Percentiles rank a stretch among this genome's conserved stretches.
phyloP scores from a whole-genome alignment of 2,888 invertebrate genomes.

The Bugulina stolonifera region DNA sequence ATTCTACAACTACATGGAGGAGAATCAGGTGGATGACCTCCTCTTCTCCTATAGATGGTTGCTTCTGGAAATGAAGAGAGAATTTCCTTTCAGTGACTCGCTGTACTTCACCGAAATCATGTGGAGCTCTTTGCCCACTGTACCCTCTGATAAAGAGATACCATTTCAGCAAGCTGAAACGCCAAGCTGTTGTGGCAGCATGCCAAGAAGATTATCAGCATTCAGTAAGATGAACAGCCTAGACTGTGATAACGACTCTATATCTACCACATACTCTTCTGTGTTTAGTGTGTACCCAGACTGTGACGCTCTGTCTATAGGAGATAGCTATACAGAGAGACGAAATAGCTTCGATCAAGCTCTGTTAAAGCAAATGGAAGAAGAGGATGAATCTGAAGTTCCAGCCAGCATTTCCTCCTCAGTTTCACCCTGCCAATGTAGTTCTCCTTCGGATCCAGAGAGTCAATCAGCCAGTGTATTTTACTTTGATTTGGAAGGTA shows the following conservation, averaged over 20 bases:
- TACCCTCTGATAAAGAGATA: slow-evolving; percentile 33
- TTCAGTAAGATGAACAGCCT: not conserved
- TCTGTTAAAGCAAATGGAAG: too few species aligned
- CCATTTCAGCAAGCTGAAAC: not conserved
- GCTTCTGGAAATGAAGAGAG: slow-evolving; percentile 90
- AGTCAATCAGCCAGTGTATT: not conserved
- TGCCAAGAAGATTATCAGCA: not conserved
- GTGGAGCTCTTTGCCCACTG: slow-evolving; percentile 85
- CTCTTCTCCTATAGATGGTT: slow-evolving; percentile 96
- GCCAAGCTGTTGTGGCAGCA: not conserved
- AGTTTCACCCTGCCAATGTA: not conserved
- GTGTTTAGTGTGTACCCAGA: not conserved
- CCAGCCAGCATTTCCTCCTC: not conserved
- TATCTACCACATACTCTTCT: not conserved
- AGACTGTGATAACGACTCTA: not conserved
- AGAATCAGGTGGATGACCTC: slow-evolving; percentile 81
- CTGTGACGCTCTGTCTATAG: not conserved
- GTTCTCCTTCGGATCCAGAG: not conserved
- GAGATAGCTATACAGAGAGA: not conserved
- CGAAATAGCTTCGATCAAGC: too few species aligned
- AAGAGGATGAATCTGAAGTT: not conserved
- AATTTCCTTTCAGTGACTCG: slow-evolving; percentile 93
- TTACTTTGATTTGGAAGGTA: not conserved
- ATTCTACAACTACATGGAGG: slow-evolving; percentile 81
- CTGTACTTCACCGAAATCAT: slow-evolving; percentile 89